Evolutionary conservation across 1,140 invertebrate species (phyloP).

Genomic region (Formica selysi): DNA sequence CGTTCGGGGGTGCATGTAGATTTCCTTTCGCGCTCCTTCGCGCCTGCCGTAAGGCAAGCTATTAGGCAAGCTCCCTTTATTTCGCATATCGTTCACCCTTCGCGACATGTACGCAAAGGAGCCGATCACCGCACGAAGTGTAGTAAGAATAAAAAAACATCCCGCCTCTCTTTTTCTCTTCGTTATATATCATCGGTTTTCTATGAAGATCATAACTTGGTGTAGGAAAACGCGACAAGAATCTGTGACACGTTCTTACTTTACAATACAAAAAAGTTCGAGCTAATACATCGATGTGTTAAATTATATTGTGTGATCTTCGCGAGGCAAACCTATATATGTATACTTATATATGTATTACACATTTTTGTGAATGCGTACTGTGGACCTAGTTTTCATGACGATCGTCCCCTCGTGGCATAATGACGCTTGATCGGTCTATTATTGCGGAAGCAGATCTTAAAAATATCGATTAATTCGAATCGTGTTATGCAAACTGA

Average conservation of each 20-base stretch:
- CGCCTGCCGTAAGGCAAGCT: neutral
- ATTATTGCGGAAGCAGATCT: constrained; percentile 14
- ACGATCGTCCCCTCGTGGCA: constrained; percentile 47
- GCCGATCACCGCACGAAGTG: neutral
- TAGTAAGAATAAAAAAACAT: constrained; percentile 22
- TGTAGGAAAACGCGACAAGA: constrained; percentile 39
- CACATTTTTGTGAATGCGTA: neutral
- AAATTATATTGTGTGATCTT: constrained; percentile 56
- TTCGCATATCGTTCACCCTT: constrained; percentile 18
- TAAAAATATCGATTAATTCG: constrained; percentile 31
- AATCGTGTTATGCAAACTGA: constrained; percentile 9
- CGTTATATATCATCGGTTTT: neutral
- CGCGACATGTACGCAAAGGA: constrained; percentile 25
- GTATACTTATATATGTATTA: constrained; percentile 66
- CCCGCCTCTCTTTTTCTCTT: neutral
- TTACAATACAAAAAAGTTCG: constrained; percentile 45
- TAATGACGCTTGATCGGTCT: neutral
- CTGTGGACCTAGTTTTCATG: constrained; percentile 17
- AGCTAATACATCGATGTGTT: constrained; percentile 57
- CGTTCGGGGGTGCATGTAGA: constrained; percentile 20
- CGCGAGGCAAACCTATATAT: constrained; percentile 60
- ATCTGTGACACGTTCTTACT: neutral
- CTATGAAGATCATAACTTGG: constrained; percentile 41
- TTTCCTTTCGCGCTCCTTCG: constrained; percentile 26
- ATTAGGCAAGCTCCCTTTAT: neutral